A percentile compares a stretch with the other conserved stretches of the same genome.
Evolutionary conservation across 2,888 invertebrate species (phyloP).

Genomic region (Ctenicera cuprea): DNA sequence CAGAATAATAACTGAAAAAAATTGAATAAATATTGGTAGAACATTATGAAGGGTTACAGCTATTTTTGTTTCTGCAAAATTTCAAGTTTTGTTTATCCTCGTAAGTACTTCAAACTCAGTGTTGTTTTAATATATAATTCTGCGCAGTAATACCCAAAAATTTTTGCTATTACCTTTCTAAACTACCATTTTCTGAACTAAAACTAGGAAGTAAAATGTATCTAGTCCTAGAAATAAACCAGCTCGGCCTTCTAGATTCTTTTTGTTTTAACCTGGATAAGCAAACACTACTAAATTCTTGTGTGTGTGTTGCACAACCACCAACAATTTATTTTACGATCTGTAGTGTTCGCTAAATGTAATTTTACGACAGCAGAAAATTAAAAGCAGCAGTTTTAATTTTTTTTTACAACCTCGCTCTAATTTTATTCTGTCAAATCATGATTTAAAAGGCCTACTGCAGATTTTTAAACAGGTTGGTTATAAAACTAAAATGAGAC

Average conservation of each 20-base stretch:
- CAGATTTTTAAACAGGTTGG: neutral
- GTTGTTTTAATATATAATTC: too few relatives aligned
- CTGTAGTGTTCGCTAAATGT: neutral
- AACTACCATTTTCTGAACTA: neutral
- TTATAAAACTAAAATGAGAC: neutral
- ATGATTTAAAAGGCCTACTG: constrained; percentile 18
- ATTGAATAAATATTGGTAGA: too few relatives aligned
- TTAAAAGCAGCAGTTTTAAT: neutral
- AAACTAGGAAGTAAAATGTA: neutral
- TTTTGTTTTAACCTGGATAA: constrained; percentile 3
- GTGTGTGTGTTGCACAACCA: neutral
- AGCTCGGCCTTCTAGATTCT: constrained; percentile 1
- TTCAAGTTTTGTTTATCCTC: too few relatives aligned
- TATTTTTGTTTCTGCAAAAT: too few relatives aligned
- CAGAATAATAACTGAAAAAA: too few relatives aligned
- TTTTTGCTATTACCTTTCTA: constrained; percentile 16
- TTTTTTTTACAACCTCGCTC: neutral
- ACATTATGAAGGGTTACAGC: too few relatives aligned
- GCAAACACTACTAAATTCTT: neutral
- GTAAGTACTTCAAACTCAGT: too few relatives aligned
- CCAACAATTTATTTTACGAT: constrained; percentile 1
- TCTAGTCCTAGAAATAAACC: constrained; percentile 1
- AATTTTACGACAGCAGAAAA: neutral
- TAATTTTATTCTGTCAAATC: constrained; percentile 4
- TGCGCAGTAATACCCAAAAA: neutral